A percentile compares a stretch with the other conserved stretches of the same genome.
phyloP scores from a whole-genome alignment of 2,113 vertebrate genomes.

The Nerophis ophidion region DNA sequence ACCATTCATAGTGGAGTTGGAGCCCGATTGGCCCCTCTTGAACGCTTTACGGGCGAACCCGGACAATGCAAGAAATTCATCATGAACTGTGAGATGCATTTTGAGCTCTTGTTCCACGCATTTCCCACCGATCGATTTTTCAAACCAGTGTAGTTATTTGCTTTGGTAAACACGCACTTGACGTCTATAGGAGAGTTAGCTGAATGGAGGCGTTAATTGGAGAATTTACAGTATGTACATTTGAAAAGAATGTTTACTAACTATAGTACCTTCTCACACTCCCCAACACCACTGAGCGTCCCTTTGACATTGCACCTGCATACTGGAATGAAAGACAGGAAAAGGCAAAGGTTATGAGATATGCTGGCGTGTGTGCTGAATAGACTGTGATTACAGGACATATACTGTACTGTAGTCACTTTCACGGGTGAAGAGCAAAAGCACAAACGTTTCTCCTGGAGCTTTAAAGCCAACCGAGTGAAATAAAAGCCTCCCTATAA shows the following conservation, averaged over 20 bases:
- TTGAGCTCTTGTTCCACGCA: too few relatives aligned
- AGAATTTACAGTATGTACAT: too few relatives aligned
- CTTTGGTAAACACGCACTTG: too few relatives aligned
- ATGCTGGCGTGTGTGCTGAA: constrained; percentile 43
- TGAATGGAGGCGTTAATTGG: too few relatives aligned
- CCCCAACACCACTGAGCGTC: constrained; percentile 81
- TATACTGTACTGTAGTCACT: constrained; percentile 14
- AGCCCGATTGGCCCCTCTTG: too few relatives aligned
- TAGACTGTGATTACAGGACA: constrained; percentile 62
- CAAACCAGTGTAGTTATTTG: too few relatives aligned
- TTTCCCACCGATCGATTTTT: too few relatives aligned
- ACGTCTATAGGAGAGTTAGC: too few relatives aligned
- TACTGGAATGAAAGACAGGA: constrained; percentile 62
- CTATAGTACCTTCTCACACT: constrained; percentile 78
- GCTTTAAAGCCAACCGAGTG: constrained; percentile 9
- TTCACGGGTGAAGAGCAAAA: constrained; percentile 41
- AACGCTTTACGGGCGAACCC: too few relatives aligned
- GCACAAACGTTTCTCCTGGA: constrained; percentile 23
- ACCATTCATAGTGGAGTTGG: too few relatives aligned
- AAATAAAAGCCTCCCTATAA: constrained; percentile 29
- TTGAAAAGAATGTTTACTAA: neutral
- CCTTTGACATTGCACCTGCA: constrained; percentile 84
- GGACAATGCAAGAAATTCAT: too few relatives aligned
- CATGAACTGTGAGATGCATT: too few relatives aligned
- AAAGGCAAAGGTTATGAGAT: constrained; percentile 14